Conservation (phyloP, 2,888 invertebrate genomes). For the Ferrisia virgata region DNA sequence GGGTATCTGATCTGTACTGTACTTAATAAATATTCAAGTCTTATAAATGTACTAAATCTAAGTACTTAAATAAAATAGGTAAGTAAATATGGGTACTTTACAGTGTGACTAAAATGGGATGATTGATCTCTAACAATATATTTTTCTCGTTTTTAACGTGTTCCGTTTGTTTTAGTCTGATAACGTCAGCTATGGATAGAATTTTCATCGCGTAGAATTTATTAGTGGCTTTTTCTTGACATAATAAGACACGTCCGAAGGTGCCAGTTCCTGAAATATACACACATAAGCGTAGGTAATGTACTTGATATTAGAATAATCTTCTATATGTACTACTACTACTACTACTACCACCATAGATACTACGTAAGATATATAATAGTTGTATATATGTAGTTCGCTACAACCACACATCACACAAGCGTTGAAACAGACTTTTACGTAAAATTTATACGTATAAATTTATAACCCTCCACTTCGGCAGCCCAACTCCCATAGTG, state of each 20-base stretch:
- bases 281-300: not conserved
- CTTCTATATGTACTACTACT: not conserved
- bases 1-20: too few species aligned
- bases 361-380: too few species aligned
- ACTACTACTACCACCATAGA: too few species aligned
- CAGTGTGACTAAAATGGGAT: constrained; percentile 95
- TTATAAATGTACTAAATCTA: too few species aligned
- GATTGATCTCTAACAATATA: constrained; percentile 83
- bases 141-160: constrained; percentile 97
- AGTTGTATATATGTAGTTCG: too few species aligned
- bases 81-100: constrained; percentile 59
- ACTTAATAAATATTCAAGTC: too few species aligned
- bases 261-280: constrained; percentile 79
- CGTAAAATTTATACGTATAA: not conserved
- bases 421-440: not conserved
- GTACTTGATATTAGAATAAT: not conserved
- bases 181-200: constrained; percentile 87
- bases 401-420: too few species aligned
- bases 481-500: not conserved
- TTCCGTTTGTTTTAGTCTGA: constrained; percentile 91
- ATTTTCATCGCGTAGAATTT: constrained; percentile 92
- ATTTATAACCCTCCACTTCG: not conserved
- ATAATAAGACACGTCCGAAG: constrained; percentile 90
- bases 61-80: too few species aligned
- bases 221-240: constrained; percentile 75